Conservation (phyloP, 2,797 vertebrate species). For the Vespertilio murinus region DNA sequence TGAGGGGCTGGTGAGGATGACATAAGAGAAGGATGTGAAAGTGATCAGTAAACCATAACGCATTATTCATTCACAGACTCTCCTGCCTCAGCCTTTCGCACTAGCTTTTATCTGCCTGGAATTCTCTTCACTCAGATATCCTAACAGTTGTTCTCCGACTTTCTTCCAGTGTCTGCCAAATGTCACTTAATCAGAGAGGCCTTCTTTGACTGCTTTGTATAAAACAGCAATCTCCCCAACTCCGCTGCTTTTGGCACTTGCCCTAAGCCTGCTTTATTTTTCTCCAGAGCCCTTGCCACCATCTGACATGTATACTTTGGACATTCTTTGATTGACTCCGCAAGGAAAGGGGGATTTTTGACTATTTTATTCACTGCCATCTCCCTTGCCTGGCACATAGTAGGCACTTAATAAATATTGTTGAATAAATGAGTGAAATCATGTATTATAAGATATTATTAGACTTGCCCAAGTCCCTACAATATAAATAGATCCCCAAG, state of each 20-base stretch:
- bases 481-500: background rate
- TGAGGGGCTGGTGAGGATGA: background rate
- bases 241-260: background rate
- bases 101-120: background rate
- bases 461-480: background rate
- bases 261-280: background rate
- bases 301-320: constrained; percentile 6
- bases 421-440: constrained; percentile 7
- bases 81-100: background rate
- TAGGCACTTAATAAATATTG: constrained; percentile 15
- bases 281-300: background rate
- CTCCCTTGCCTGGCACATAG: background rate
- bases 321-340: background rate
- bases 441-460: background rate
- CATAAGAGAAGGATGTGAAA: background rate
- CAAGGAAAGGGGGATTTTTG: background rate
- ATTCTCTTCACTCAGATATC: background rate
- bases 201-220: background rate
- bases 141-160: background rate
- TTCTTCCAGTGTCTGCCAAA: background rate
- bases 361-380: background rate
- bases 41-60: background rate
- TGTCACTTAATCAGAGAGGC: background rate
- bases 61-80: background rate
- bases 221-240: background rate